These are phyloP conservation scores for Clistopyga incitator DNA, from an alignment of 2,888 invertebrate genomes.

Conservation along the genomic window DNA sequence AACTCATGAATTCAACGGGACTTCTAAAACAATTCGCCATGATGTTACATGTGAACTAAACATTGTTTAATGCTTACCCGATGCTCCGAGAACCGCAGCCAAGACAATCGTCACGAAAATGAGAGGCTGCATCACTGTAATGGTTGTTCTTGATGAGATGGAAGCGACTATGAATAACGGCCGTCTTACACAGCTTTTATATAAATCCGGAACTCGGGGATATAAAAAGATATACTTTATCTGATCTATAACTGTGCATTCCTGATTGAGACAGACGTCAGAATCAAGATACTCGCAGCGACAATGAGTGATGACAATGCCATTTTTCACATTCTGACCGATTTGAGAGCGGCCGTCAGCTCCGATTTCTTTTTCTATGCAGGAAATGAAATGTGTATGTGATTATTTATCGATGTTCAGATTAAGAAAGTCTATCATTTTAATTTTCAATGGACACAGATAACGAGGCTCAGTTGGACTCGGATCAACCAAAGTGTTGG, in stretches of 20 bases:
- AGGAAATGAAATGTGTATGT: background rate
- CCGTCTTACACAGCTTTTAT: background rate
- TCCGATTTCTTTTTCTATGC: background rate
- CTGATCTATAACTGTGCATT: slow-evolving; percentile 1
- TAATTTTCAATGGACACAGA: no score
- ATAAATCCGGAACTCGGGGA: slow-evolving; percentile 7
- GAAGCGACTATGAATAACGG: background rate
- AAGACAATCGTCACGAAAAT: slow-evolving; percentile 25
- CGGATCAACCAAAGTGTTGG: no score
- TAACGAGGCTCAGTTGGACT: no score
- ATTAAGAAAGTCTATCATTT: no score
- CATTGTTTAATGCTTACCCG: slow-evolving; percentile 23
- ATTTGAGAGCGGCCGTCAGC: background rate
- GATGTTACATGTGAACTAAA: background rate
- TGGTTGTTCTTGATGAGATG: background rate
- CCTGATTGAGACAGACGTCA: background rate
- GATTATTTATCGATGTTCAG: background rate
- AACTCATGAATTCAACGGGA: background rate
- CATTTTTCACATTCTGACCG: background rate
- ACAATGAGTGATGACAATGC: background rate
- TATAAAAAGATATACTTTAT: background rate
- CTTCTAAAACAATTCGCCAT: background rate
- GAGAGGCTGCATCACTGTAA: slow-evolving; percentile 34
- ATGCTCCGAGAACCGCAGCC: slow-evolving; percentile 17
- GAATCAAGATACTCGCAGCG: background rate